Percentiles rank a stretch among this genome's conserved stretches.
Conservation (phyloP, 2,797 vertebrate species). For the Tragelaphus eurycerus region DNA sequence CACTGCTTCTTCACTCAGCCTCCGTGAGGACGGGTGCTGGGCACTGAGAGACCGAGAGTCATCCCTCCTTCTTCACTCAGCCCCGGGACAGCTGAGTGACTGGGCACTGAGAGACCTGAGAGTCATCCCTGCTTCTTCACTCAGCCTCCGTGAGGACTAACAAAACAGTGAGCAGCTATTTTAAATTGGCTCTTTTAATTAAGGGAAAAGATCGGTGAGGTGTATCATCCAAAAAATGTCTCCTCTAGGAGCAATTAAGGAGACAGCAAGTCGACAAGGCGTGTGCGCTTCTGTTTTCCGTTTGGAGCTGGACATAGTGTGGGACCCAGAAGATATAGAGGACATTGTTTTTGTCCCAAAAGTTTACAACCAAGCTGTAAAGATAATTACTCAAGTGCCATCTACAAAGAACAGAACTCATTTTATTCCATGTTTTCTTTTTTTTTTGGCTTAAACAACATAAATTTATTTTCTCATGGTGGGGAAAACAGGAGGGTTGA, state of each 20-base stretch:
- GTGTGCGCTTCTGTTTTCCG: neutral
- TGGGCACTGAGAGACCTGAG: neutral
- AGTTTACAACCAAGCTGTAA: neutral
- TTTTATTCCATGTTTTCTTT: neutral
- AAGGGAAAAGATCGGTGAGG: neutral
- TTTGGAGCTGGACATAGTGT: neutral
- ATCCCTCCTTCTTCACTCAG: neutral
- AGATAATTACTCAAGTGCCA: neutral
- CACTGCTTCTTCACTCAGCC: neutral
- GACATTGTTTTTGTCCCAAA: neutral
- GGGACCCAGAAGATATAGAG: neutral
- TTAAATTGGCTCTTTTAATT: constrained; percentile 28
- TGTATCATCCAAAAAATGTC: constrained; percentile 33
- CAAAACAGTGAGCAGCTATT: neutral
- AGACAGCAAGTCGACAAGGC: neutral
- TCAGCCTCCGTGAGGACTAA: neutral
- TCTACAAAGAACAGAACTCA: neutral
- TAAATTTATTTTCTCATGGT: neutral
- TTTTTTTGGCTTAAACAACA: neutral
- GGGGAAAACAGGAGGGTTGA: neutral
- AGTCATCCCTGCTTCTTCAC: neutral
- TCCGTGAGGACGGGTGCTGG: neutral
- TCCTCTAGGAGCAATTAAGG: constrained; percentile 6
- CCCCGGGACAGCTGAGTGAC: neutral
- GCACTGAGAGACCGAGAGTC: neutral